phyloP scores from a whole-genome alignment of 2,113 vertebrate genomes.

The Etia nguti region DNA sequence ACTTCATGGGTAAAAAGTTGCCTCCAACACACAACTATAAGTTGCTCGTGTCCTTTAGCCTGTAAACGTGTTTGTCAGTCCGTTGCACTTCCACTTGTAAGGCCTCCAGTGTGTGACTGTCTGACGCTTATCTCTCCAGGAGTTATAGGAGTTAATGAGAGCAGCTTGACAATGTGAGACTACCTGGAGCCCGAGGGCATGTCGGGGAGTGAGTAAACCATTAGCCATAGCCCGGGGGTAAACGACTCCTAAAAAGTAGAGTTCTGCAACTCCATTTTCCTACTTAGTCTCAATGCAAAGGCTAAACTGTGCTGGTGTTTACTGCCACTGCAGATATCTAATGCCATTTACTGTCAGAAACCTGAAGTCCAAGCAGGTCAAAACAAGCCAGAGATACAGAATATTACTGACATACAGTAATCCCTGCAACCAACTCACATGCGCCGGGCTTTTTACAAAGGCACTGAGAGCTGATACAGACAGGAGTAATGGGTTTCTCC shows the following conservation, averaged over 20 bases:
- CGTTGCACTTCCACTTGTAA: conserved; percentile 31
- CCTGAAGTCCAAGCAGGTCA: conserved; percentile 16
- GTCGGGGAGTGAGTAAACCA: conserved; percentile 70
- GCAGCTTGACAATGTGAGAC: conserved; percentile 61
- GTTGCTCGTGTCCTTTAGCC: background rate
- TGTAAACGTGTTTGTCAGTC: conserved; percentile 44
- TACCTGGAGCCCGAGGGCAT: conserved; percentile 64
- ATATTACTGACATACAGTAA: conserved; percentile 59
- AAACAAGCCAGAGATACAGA: conserved; percentile 38
- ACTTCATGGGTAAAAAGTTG: background rate
- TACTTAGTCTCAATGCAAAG: conserved; percentile 25
- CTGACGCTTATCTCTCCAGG: conserved; percentile 39
- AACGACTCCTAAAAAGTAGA: conserved; percentile 50
- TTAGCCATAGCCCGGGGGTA: conserved; percentile 69
- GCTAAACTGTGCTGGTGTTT: conserved; percentile 7
- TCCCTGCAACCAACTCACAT: conserved; percentile 55
- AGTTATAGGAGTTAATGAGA: conserved; percentile 72
- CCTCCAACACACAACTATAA: background rate
- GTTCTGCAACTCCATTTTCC: conserved; percentile 47
- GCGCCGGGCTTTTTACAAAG: conserved; percentile 9
- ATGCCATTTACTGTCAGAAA: conserved; percentile 31
- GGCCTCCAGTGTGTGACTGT: conserved; percentile 36
- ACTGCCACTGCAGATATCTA: conserved; percentile 30
- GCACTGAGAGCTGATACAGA: conserved; percentile 50
- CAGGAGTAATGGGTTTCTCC: conserved; percentile 44